A percentile compares a stretch with the other conserved stretches of the same genome.
These are phyloP conservation scores for Agrotis exclamationis DNA, from an alignment of 2,888 invertebrate genomes.

Conservation along the genomic window DNA sequence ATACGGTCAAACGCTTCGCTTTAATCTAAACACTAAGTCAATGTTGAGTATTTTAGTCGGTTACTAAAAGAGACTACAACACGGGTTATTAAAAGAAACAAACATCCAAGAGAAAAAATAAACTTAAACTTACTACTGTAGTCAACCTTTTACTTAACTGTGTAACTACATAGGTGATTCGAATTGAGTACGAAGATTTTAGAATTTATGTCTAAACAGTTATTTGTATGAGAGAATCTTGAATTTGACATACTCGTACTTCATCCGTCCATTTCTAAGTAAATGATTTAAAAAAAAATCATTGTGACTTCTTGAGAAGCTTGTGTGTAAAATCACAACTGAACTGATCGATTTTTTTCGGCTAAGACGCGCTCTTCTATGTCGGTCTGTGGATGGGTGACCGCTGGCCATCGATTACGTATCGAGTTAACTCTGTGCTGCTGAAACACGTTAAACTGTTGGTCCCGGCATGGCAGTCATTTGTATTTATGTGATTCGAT, in stretches of 20 bases:
- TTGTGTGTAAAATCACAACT: too few species aligned
- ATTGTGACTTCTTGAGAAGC: too few species aligned
- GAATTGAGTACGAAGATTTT: neutral
- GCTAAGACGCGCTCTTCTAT: too few species aligned
- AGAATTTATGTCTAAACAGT: constrained; percentile 2
- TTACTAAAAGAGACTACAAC: neutral
- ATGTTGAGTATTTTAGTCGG: neutral
- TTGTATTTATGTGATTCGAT: too few species aligned
- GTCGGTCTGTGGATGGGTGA: too few species aligned
- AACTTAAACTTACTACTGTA: constrained; percentile 6
- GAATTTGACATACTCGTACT: neutral
- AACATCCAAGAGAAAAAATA: constrained; percentile 12
- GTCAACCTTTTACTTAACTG: constrained; percentile 16
- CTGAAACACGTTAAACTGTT: too few species aligned
- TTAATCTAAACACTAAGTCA: constrained; percentile 6
- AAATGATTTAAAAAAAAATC: too few species aligned
- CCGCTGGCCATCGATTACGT: too few species aligned
- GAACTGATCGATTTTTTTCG: too few species aligned
- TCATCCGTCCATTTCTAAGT: neutral
- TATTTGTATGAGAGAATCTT: constrained; percentile 3
- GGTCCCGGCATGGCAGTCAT: too few species aligned
- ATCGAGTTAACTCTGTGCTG: too few species aligned
- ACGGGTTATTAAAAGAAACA: too few species aligned
- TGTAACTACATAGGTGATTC: constrained; percentile 8
- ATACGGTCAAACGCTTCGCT: constrained; percentile 18